Percentiles rank a stretch among this genome's conserved stretches.
phyloP scores from a whole-genome alignment of 1,140 invertebrate genomes.

The Maniola jurtina region DNA sequence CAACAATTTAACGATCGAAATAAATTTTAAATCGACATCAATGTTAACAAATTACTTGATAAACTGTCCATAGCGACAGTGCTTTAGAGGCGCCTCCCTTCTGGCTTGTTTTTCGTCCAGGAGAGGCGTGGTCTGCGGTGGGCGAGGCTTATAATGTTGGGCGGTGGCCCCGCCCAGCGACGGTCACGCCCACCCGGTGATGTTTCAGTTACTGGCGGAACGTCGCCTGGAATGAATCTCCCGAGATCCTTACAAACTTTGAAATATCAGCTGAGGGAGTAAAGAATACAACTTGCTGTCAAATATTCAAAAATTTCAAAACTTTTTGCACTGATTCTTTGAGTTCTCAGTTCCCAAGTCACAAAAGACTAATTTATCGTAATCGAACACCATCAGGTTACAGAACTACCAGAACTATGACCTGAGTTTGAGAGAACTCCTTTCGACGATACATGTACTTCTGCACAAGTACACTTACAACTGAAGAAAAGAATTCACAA shows the following conservation, averaged over 20 bases:
- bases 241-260: slow-evolving; percentile 17
- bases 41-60: slow-evolving; percentile 74
- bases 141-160: slow-evolving; percentile 40
- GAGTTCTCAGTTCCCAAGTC: too few relatives aligned
- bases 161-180: slow-evolving; percentile 49
- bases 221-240: slow-evolving; percentile 63
- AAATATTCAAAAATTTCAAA: background rate
- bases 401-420: too few relatives aligned
- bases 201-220: slow-evolving; percentile 59
- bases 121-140: slow-evolving; percentile 44
- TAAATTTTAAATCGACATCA: slow-evolving; percentile 68
- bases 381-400: too few relatives aligned
- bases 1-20: slow-evolving; percentile 34
- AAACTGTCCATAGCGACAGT: slow-evolving; percentile 72
- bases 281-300: background rate
- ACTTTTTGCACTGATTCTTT: background rate
- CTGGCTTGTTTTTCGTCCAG: slow-evolving; percentile 64
- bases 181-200: slow-evolving; percentile 59
- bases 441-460: too few relatives aligned
- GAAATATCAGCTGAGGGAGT: background rate
- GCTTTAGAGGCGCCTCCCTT: slow-evolving; percentile 61
- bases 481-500: too few relatives aligned
- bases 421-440: too few relatives aligned
- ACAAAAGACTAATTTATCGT: too few relatives aligned
- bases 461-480: too few relatives aligned